Evolutionary conservation across 2,113 vertebrate species (phyloP), one percentile per base, ranked within the genome.

Genomic region (Oncorhynchus kisutch): DNA sequence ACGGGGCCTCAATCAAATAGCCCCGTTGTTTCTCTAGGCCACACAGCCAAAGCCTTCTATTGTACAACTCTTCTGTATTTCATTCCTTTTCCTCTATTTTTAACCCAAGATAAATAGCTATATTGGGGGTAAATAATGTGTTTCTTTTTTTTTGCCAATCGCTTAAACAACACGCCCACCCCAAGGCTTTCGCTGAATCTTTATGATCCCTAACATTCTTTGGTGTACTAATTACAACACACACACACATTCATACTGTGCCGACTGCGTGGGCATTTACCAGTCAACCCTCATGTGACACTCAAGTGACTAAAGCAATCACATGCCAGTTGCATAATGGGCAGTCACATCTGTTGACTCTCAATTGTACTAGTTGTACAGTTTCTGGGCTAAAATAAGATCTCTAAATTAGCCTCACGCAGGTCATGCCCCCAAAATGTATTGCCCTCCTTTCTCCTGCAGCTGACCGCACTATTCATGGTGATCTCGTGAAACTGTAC

Each of bases 261-360:
- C 65, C 51, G 18, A 64, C 72, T 60, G 72, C 67, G 60, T 80
- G 73, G 73, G 78, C 62, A 39, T 29, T 31, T 68, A 67, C 62
- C 60, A 22, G 57, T 27, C 69, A 71, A 60, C 68, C 69, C 68
- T 73, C 78, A 75, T 80, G 78, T 80, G 78, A 75, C 73, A 80
- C 25, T 71, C 57, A 75, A 70, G 18, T 75, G 73, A 80, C 78
- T 78, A 80, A 72, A 75, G 45, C 39, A 75, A 57, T 75, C 78
- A 80, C 73, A 80, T 71, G 78, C 60, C 51, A 27, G 14, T 71
- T 80, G 68, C 78, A 72, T 74, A 79, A 79, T 24, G 20, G 20
- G 49, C 13, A 67, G 65, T 70, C 72, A 39, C 69, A 39, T 27
- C 72, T 54, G 51, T 54, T 54, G 51, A 18, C 51, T 4, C 49